Evolutionary conservation across 2,888 invertebrate species (phyloP), one percentile per base, ranked within the genome.

Genomic region (Patella depressa): DNA sequence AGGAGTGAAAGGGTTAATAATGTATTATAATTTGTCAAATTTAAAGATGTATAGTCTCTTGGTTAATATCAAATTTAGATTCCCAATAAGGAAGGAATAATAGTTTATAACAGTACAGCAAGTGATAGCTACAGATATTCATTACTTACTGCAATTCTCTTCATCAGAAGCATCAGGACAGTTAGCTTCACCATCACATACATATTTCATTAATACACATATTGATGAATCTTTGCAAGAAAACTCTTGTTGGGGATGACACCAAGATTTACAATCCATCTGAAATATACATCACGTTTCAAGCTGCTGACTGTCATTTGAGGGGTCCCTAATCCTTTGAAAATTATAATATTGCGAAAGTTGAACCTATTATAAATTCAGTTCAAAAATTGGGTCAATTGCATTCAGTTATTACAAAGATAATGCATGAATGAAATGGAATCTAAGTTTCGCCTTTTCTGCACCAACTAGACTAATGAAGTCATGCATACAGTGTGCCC

Each of bases 91-190:
- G 24, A 54, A 71, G 73, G 11, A 45, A 45, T 45, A 45, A 45
- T 9, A 54, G 57, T 17, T 45, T 55, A 54, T n/a, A n/a, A 29
- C 17, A 55, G 19, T 12, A 59, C 15, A 55, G 5, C 19, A n/a
- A 53, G 65, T n/a, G 65, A n/a, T 14, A 19, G 19, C 65, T 12
- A 65, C 14, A 65, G 19, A 12, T 14, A n/a, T n/a, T 19, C 9
- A 71, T 24, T 19, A 80, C 85, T 78, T 77, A 86, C 95, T 94
- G 91, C 97, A 97, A 89, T 95, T 94, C 45, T 92, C 91, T 91
- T 97, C 97, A 92, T 97, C 97, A n/a, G 94, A 94, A 84, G 93
- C 94, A 91, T 96, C 96, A 1, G 93, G 93, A 91, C 96, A 97
- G 87, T 97, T 95, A 84, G 94, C 92, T 79, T 93, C 92, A 54